Evolutionary conservation across 2,797 vertebrate species (phyloP).

Genomic region (Somateria mollissima): DNA sequence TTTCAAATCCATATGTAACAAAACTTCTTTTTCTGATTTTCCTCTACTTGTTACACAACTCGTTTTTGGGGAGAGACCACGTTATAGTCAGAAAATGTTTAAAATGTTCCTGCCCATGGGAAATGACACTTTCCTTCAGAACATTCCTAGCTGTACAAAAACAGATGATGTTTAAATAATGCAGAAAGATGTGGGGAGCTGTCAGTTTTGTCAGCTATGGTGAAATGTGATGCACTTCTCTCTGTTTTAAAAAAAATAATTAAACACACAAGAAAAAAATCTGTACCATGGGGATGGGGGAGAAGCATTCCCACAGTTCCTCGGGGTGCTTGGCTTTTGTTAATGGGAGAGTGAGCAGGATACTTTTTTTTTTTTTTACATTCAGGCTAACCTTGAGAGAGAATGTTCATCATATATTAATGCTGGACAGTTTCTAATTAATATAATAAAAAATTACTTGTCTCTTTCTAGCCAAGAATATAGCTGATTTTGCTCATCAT

Average conservation of each 20-base stretch:
- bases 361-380: neutral
- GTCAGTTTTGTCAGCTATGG: conserved; percentile 62
- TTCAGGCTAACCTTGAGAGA: conserved; percentile 43
- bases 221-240: conserved; percentile 47
- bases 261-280: neutral
- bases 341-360: conserved; percentile 9
- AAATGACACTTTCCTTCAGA: conserved; percentile 57
- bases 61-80: neutral
- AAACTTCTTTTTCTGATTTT: neutral
- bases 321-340: neutral
- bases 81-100: conserved; percentile 10
- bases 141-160: conserved; percentile 52
- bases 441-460: conserved; percentile 19
- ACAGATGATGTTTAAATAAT: conserved; percentile 66
- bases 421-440: conserved; percentile 44
- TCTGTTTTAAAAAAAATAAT: conserved; percentile 44
- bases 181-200: conserved; percentile 60
- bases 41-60: neutral
- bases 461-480: conserved; percentile 32
- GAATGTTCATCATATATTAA: neutral
- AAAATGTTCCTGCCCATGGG: conserved; percentile 41
- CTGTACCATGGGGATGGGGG: neutral
- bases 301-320: conserved; percentile 2
- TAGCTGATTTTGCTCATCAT: conserved; percentile 10
- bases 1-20: neutral